Evolutionary conservation across 2,888 invertebrate genomes (phyloP), one percentile per base, ranked within the genome.

Genomic region (Tuberolachnus salignus): DNA sequence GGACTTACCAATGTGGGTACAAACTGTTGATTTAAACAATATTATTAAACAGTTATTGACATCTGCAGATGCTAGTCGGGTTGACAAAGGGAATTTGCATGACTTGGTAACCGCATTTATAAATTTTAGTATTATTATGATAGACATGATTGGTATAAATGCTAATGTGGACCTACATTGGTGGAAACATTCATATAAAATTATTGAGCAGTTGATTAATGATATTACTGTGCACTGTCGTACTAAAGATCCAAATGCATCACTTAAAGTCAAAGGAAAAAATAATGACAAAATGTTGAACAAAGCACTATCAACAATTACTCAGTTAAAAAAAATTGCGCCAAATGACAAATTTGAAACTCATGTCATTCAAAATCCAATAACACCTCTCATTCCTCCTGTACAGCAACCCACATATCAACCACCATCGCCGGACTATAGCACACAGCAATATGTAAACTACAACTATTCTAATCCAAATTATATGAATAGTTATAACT

Each of bases 1-100:
- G 19, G 69, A 78, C n/a, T 49, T 78, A 23, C 78, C 78, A 11
- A 78, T 78, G 78, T 78, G 78, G 78, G 78, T 78, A 21, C 78
- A 78, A 69, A 78, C 78, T 21, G 78, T 78, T n/a, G 78, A 78
- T 51, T 78, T 69, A 13, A 78, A 78, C 49, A 78, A 78, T 69
- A 78, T 69, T 67, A 69, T 78, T 59, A 78, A 69, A 59, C 78
- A 78, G 57, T 59, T 78, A 34, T 69, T 78, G 21, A 55, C 78
- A 59, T 78, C 78, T 11, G 51, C 59, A 14, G 78, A 78, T 51
- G 59, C 49, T 1, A 49, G 69, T 42, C 42, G 34, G 16, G 59
- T 69, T 14, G 69, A 78, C n/a, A 78, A 78, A 59, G 59, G 78
- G 42, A 78, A 69, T n/a, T 57, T 78, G 19, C 78, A 78, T 23